Percentiles rank a stretch among this genome's conserved stretches.
These are phyloP conservation scores for Gandaritis pyraliata DNA, from an alignment of 2,888 invertebrate genomes.

Conservation along the genomic window DNA sequence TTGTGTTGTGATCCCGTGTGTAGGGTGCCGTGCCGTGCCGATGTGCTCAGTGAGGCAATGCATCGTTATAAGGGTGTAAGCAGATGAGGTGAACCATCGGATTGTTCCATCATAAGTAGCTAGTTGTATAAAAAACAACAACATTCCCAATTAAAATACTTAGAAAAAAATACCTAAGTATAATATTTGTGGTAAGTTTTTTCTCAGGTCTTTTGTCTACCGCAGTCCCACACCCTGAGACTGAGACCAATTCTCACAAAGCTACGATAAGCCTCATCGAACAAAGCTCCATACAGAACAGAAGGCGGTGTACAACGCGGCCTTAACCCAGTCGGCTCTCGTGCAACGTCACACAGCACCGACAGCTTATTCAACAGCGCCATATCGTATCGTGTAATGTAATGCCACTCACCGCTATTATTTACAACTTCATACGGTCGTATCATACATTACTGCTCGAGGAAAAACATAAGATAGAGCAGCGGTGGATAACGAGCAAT, in stretches of 20 bases:
- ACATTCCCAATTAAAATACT: too few species aligned
- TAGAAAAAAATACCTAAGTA: too few species aligned
- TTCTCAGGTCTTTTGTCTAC: too few species aligned
- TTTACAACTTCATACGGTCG: background rate
- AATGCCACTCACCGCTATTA: slow-evolving; percentile 5
- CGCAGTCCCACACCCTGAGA: background rate
- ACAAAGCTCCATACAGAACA: slow-evolving; percentile 2
- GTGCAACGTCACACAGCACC: background rate
- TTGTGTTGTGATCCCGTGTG: too few species aligned
- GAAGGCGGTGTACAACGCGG: slow-evolving; percentile 5
- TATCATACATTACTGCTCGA: slow-evolving; percentile 1
- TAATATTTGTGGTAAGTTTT: too few species aligned
- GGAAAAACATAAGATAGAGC: background rate
- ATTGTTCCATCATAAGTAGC: too few species aligned
- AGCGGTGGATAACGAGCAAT: slow-evolving; percentile 6
- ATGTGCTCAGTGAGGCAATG: too few species aligned
- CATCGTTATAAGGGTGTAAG: too few species aligned
- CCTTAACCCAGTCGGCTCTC: slow-evolving; percentile 30
- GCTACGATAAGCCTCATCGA: background rate
- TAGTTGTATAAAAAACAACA: too few species aligned
- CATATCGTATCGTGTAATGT: slow-evolving; percentile 1
- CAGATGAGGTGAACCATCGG: too few species aligned
- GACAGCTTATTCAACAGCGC: slow-evolving; percentile 1
- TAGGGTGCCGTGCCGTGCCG: too few species aligned
- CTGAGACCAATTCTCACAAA: background rate